Evolutionary conservation across 1,140 invertebrate species (phyloP).

Genomic region (Monochamus saltuarius): DNA sequence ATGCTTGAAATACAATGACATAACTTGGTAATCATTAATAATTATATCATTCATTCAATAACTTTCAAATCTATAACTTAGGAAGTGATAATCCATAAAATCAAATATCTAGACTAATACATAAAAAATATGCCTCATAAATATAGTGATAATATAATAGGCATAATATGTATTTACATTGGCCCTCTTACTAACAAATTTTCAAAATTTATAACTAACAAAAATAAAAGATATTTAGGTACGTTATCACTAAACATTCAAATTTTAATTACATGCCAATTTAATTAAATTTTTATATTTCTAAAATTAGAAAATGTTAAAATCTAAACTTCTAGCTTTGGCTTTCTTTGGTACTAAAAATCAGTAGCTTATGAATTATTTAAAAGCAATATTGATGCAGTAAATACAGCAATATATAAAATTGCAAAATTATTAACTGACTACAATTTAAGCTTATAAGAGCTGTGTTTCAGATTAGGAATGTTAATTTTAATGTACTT

Average conservation of each 20-base stretch:
- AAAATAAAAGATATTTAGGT: not conserved
- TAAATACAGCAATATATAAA: not conserved
- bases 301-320: not conserved
- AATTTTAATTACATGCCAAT: not conserved
- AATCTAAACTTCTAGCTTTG: slow-evolving; percentile 22
- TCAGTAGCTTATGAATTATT: slow-evolving; percentile 15
- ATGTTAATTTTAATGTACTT: slow-evolving; percentile 11
- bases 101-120: not conserved
- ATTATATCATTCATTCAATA: too few relatives aligned
- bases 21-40: too few relatives aligned
- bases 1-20: too few relatives aligned
- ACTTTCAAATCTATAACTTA: too few relatives aligned
- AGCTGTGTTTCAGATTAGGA: slow-evolving; percentile 13
- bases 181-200: not conserved
- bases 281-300: not conserved
- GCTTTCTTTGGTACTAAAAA: slow-evolving; percentile 30
- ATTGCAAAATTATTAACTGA: slow-evolving; percentile 2
- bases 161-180: not conserved
- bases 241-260: not conserved
- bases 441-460: not conserved
- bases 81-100: not conserved
- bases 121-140: not conserved
- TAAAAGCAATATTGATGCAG: slow-evolving; percentile 5
- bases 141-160: not conserved
- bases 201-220: not conserved